Conservation (phyloP, 2,888 invertebrate genomes). For the Schizaphis graminum region DNA sequence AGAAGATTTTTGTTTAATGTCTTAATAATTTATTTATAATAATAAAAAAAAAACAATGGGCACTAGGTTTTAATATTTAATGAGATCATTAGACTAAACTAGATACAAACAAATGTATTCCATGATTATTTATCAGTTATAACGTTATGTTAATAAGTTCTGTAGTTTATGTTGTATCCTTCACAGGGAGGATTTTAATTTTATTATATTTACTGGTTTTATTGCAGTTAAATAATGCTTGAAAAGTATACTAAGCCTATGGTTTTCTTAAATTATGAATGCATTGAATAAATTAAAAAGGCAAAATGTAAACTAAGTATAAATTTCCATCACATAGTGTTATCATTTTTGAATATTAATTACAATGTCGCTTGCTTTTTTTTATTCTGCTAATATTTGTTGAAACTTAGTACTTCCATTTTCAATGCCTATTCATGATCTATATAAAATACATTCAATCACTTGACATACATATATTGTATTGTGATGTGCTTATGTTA, state of each 20-base stretch:
- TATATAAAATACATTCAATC: background rate
- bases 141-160: constrained; percentile 26
- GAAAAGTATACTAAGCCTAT: background rate
- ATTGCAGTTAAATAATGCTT: constrained; percentile 20
- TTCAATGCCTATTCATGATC: background rate
- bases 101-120: constrained; percentile 42
- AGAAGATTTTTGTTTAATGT: constrained; percentile 53
- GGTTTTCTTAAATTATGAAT: constrained; percentile 1
- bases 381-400: background rate
- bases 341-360: background rate
- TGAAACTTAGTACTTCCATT: background rate
- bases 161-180: background rate
- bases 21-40: background rate
- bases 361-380: background rate
- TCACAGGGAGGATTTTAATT: background rate
- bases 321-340: background rate
- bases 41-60: background rate
- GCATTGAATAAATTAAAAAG: background rate
- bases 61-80: constrained; percentile 15
- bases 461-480: background rate
- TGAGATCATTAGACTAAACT: constrained; percentile 26
- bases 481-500: constrained; percentile 26
- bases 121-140: constrained; percentile 8
- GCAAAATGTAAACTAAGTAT: background rate
- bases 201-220: constrained; percentile 7